Evolutionary conservation across 2,888 invertebrate genomes (phyloP).

Genomic region (Ptychoptera albimana): DNA sequence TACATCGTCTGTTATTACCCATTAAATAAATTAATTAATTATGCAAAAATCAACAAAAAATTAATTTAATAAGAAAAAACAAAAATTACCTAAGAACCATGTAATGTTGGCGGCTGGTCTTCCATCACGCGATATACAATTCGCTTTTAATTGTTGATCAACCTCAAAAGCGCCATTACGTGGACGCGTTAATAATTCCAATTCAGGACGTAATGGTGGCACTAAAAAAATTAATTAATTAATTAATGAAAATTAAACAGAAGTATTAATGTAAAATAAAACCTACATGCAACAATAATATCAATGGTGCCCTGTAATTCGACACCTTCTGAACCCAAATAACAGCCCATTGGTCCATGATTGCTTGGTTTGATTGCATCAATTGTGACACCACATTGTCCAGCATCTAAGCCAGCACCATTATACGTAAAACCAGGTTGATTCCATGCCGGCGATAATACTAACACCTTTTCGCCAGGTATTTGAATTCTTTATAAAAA

Average conservation of each 20-base stretch:
- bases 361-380: constrained; percentile 43
- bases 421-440: constrained; percentile 35
- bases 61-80: background rate
- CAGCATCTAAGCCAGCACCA: constrained; percentile 37
- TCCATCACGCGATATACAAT: constrained; percentile 50
- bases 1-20: constrained; percentile 37
- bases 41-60: background rate
- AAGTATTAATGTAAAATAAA: constrained; percentile 2
- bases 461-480: constrained; percentile 30
- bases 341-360: constrained; percentile 55
- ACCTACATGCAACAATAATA: constrained; percentile 59
- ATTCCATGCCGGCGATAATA: constrained; percentile 33
- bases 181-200: constrained; percentile 18
- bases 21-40: constrained; percentile 4
- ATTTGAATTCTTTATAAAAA: constrained; percentile 28
- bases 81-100: constrained; percentile 46
- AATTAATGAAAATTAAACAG: background rate
- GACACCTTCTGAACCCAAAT: constrained; percentile 40
- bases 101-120: constrained; percentile 60
- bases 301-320: constrained; percentile 44
- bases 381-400: constrained; percentile 58
- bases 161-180: constrained; percentile 29
- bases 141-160: constrained; percentile 44
- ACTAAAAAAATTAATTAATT: constrained; percentile 15
- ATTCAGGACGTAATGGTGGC: constrained; percentile 24